Conservation (phyloP, 2,888 invertebrate species). For the Myopa testacea region DNA sequence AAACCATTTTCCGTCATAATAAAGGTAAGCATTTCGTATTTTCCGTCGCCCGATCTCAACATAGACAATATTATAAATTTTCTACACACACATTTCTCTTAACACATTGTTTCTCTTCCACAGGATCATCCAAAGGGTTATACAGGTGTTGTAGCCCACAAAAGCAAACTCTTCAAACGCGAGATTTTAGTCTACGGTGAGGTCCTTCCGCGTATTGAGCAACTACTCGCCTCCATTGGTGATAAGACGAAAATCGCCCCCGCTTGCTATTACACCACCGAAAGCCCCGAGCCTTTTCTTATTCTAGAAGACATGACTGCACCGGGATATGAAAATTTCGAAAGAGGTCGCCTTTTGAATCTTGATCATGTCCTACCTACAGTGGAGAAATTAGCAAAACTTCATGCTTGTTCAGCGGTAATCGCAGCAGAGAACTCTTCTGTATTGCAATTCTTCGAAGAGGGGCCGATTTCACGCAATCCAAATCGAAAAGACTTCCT, state of each 20-base stretch:
- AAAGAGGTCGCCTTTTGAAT: slow-evolving; percentile 71
- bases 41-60: background rate
- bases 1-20: slow-evolving; percentile 64
- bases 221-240: slow-evolving; percentile 60
- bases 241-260: slow-evolving; percentile 64
- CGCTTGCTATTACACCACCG: slow-evolving; percentile 64
- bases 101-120: too few relatives aligned
- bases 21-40: slow-evolving; percentile 53
- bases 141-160: slow-evolving; percentile 64
- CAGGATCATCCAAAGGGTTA: slow-evolving; percentile 65
- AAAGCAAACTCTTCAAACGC: slow-evolving; percentile 65
- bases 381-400: slow-evolving; percentile 70
- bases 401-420: slow-evolving; percentile 71
- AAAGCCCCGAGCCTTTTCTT: slow-evolving; percentile 64
- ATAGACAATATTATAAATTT: too few relatives aligned
- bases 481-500: slow-evolving; percentile 65
- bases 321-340: slow-evolving; percentile 71
- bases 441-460: slow-evolving; percentile 62
- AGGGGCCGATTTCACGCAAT: slow-evolving; percentile 64
- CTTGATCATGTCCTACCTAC: slow-evolving; percentile 70
- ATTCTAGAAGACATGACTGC: slow-evolving; percentile 72
- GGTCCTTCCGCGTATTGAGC: slow-evolving; percentile 61
- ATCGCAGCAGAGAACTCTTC: slow-evolving; percentile 58
- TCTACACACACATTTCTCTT: background rate
- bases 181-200: slow-evolving; percentile 65